Evolutionary conservation across 2,888 invertebrate genomes (phyloP).

Genomic region (Euclidia mi): DNA sequence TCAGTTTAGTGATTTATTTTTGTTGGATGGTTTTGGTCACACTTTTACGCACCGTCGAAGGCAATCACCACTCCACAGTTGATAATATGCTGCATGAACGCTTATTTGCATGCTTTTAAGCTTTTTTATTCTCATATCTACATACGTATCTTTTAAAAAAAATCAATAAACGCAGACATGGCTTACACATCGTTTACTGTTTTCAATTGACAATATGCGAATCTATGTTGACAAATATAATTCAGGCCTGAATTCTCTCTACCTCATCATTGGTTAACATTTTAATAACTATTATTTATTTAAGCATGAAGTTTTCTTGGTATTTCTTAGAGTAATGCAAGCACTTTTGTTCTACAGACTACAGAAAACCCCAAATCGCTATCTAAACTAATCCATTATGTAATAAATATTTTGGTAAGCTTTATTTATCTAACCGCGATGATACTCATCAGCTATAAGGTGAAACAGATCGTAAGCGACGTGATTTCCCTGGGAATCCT

Average conservation of each 20-base stretch:
- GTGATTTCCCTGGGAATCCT: conserved; percentile 93
- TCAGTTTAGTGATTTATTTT: neutral
- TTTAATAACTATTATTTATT: neutral
- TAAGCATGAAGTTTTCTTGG: neutral
- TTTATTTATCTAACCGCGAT: conserved; percentile 13
- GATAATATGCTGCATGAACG: too few species aligned
- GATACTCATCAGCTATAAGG: conserved; percentile 74
- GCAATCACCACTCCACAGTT: too few species aligned
- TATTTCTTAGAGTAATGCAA: too few species aligned
- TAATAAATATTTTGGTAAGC: conserved; percentile 44
- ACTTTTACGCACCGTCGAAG: too few species aligned
- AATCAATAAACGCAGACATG: too few species aligned
- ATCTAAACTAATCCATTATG: conserved; percentile 31
- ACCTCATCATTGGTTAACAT: conserved; percentile 1
- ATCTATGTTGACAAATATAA: too few species aligned
- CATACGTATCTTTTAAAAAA: too few species aligned
- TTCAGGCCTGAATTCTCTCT: neutral
- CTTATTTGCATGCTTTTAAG: too few species aligned
- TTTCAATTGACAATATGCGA: too few species aligned
- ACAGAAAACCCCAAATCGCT: conserved; percentile 29
- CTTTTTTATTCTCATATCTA: too few species aligned
- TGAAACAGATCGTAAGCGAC: conserved; percentile 74
- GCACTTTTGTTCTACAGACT: neutral
- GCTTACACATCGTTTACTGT: too few species aligned
- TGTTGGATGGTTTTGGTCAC: too few species aligned